Evolutionary conservation across 2,797 vertebrate species (phyloP), one percentile per base, ranked within the genome.

Genomic region (Oreortyx pictus): DNA sequence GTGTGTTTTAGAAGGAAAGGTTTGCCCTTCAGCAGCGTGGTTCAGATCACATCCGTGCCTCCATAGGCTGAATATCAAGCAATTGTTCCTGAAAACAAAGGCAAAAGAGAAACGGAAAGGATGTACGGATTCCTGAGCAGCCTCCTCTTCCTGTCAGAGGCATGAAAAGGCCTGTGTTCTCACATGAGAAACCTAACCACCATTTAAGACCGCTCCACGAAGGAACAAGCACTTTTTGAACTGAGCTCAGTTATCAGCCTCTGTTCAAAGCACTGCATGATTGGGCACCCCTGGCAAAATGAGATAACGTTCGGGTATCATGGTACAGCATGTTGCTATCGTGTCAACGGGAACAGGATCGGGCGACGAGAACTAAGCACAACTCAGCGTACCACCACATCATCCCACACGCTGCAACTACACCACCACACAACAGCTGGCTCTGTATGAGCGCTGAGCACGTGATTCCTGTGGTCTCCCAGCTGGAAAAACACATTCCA

Each of bases 41-140:
- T 50, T 49, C 35, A 49, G 14, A 73, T 81, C 31, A 76, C 24
- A 64, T 73, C 41, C 7, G 1, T 2, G 8, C 52, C 92, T 93
- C 82, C 61, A 82, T 4, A 60, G 39, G 52, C 49, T 77, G 57
- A 74, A 71, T 56, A 25, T 11, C 43, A 66, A 25, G 29, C 24
- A 44, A 64, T 41, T 92, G 52, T 67, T 65, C 39, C 49, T 62
- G 46, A 61, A 84, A 91, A 92, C 57, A 88, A 86, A 87, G 47
- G 71, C 57, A 83, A 89, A 88, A 22, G 61, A 90, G 44, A 92
- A 90, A 88, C 0, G 2, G 68, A 65, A 82, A 65, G 79, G 77
- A 73, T 23, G 23, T 25, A 88, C 3, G 61, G 75, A 74, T 68
- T 72, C 61, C 79, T 50, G 25, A 70, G 54, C 54, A 35, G 47